phyloP scores from a whole-genome alignment of 2,888 invertebrate species.

The Candidula unifasciata region DNA sequence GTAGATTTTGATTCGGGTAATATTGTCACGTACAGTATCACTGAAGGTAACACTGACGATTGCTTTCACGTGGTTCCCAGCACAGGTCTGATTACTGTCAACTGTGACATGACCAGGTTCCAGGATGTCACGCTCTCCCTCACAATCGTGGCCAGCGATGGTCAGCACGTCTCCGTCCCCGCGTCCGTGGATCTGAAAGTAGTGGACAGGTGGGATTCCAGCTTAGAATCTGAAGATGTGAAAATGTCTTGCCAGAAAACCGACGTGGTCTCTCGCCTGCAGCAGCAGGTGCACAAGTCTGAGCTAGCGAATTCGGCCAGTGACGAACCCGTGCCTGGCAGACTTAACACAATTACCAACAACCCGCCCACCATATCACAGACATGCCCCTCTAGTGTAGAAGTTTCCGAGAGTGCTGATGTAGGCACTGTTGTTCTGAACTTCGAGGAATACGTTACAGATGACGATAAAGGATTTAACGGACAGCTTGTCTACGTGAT shows the following conservation, averaged over 20 bases:
- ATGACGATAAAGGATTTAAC: slow-evolving; percentile 69
- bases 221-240: slow-evolving; percentile 79
- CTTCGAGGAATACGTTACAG: slow-evolving; percentile 73
- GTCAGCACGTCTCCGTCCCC: slow-evolving; percentile 93
- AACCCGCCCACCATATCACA: slow-evolving; percentile 89
- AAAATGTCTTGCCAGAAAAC: slow-evolving; percentile 90
- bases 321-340: slow-evolving; percentile 12
- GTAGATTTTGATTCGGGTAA: slow-evolving; percentile 95
- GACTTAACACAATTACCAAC: slow-evolving; percentile 81
- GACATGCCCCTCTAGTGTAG: slow-evolving; percentile 86
- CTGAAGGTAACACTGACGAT: slow-evolving; percentile 92
- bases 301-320: slow-evolving; percentile 80
- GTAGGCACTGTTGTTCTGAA: slow-evolving; percentile 73
- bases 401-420: slow-evolving; percentile 80
- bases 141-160: slow-evolving; percentile 94
- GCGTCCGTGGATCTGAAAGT: slow-evolving; percentile 87
- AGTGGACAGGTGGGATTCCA: slow-evolving; percentile 80
- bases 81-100: slow-evolving; percentile 87
- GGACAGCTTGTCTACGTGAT: slow-evolving; percentile 73
- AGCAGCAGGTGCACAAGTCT: slow-evolving; percentile 88
- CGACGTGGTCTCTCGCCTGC: slow-evolving; percentile 87
- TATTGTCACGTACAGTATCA: slow-evolving; percentile 90
- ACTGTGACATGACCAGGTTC: slow-evolving; percentile 84
- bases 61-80: slow-evolving; percentile 91
- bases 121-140: slow-evolving; percentile 85